A percentile compares a stretch with the other conserved stretches of the same genome.
phyloP scores from a whole-genome alignment of 2,888 invertebrate genomes.

The Acholoe squamosa region DNA sequence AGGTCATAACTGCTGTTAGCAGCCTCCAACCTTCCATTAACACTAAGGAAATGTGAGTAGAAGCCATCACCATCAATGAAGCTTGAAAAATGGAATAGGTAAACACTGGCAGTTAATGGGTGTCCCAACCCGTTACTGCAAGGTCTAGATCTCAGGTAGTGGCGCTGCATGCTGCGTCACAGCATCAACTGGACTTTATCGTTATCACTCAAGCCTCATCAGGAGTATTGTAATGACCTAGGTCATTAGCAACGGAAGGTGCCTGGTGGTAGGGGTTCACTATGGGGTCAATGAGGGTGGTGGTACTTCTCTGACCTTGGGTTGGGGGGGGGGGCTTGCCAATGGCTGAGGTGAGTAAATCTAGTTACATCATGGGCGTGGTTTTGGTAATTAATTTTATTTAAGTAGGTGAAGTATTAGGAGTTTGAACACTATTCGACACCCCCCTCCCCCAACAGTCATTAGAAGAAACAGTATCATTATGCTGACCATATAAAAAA shows the following conservation, averaged over 20 bases:
- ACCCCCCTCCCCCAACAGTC: too few species aligned
- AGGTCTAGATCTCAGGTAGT: neutral
- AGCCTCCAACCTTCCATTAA: too few species aligned
- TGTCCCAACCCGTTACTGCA: neutral
- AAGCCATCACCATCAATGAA: neutral
- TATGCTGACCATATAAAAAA: too few species aligned
- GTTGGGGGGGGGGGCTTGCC: too few species aligned
- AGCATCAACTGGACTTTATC: conserved; percentile 37
- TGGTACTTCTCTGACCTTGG: too few species aligned
- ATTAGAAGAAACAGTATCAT: too few species aligned
- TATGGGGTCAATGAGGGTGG: conserved; percentile 26
- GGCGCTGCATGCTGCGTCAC: neutral
- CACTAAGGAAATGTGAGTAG: neutral
- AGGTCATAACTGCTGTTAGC: too few species aligned
- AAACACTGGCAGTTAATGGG: conserved; percentile 31
- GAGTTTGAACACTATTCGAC: too few species aligned
- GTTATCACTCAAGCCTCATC: conserved; percentile 39
- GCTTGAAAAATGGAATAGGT: conserved; percentile 23
- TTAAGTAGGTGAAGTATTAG: too few species aligned
- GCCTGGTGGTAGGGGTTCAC: conserved; percentile 5
- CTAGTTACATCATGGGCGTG: too few species aligned
- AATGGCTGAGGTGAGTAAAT: too few species aligned
- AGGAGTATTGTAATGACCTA: conserved; percentile 1
- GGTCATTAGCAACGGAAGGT: conserved; percentile 41
- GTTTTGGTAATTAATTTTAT: too few species aligned